Conservation (phyloP, 2,797 vertebrate species). For the Microchirus variegatus region DNA sequence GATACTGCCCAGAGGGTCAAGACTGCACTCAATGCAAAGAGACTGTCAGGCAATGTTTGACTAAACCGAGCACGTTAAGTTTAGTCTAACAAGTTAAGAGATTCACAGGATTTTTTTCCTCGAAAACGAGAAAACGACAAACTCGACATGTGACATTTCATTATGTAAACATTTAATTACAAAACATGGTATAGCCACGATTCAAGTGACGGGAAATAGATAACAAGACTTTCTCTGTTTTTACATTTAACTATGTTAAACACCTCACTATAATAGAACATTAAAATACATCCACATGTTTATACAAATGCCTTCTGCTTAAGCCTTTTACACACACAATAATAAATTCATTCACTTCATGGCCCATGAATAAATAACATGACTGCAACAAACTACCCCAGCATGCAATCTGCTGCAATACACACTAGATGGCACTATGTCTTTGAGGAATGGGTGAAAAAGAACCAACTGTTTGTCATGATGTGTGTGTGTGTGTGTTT, state of each 20-base stretch:
- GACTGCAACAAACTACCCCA: constrained; percentile 15
- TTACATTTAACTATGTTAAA: background rate
- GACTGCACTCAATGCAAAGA: constrained; percentile 61
- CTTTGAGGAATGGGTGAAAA: constrained; percentile 19
- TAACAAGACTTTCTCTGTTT: background rate
- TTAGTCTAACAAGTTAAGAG: constrained; percentile 57
- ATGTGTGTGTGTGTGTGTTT: constrained; percentile 6
- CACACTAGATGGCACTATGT: constrained; percentile 74
- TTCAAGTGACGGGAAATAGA: too few species aligned
- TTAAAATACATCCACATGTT: background rate
- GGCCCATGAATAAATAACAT: constrained; percentile 56
- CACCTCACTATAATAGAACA: background rate
- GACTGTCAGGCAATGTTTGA: constrained; percentile 75
- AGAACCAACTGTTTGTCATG: background rate
- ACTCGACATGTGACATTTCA: background rate
- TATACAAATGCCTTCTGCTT: background rate
- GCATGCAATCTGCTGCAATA: constrained; percentile 32
- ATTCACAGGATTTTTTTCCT: constrained; percentile 37
- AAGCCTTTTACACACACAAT: constrained; percentile 25
- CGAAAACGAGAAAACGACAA: constrained; percentile 1
- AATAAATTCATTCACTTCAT: constrained; percentile 40
- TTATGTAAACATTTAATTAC: background rate
- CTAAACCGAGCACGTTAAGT: constrained; percentile 69
- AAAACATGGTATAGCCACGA: background rate
- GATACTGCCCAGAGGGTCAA: constrained; percentile 77